Evolutionary conservation across 2,113 vertebrate genomes (phyloP), one percentile per base, ranked within the genome.

Genomic region (Cyanocitta stelleri): DNA sequence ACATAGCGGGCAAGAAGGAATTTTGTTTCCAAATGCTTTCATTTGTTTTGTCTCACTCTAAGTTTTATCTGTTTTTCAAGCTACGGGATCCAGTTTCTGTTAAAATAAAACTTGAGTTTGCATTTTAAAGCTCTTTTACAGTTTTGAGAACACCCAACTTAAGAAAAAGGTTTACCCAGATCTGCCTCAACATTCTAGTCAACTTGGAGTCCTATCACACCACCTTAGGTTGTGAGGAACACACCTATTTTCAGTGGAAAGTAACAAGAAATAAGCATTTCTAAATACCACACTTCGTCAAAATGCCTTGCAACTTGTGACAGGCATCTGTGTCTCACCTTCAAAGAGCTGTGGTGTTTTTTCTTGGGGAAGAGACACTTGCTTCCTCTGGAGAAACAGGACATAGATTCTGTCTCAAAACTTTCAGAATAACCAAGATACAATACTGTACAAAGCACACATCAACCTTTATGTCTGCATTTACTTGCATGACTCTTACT

Each of bases 61-160:
- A 59, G 29, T 87, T 87, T 91, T 93, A 92, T 92, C 94, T 88
- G 59, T 33, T 96, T 80, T 77, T 77, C 82, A 85, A 88, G 33
- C 43, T 24, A 56, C 15, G 35, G 4, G 33, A 92, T 43, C 20
- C 46, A 90, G 33, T 84, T 90, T 73, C 67, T 67, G 11, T n/a
- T 92, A 85, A 80, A 95, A 88, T 66, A 88, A 93, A 86, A 62
- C 21, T 72, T 66, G n/a, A 1, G 4, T 72, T 64, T 68, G 30
- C 37, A 44, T 56, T 91, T 69, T 43, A 80, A 94, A 77, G 37
- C 7, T 55, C n/a, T 69, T 83, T 62, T 35, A 21, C 16, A 71
- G 55, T 62, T 67, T 80, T 69, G 18, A 33, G 43, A 81, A 39
- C 19, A 54, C 7, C 2, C 21, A 51, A 0, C 14, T 69, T 64